phyloP scores from a whole-genome alignment of 2,797 vertebrate species.

The Microtus obscurus region DNA sequence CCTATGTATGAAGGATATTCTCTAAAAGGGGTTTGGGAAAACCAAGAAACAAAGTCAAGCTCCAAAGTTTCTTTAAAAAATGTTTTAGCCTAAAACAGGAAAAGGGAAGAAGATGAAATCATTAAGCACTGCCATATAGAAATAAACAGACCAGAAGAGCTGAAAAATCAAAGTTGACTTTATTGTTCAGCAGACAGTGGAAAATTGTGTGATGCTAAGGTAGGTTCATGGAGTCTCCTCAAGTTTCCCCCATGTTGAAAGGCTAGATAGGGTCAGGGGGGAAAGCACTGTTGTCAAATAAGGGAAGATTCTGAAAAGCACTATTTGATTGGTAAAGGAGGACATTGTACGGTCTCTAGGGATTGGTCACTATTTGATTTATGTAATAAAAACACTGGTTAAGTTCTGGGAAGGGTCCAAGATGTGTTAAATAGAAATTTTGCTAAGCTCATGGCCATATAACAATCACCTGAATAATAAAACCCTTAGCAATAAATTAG shows the following conservation, averaged over 20 bases:
- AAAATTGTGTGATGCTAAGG: not conserved
- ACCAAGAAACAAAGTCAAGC: slow-evolving; percentile 37
- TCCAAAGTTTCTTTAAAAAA: not conserved
- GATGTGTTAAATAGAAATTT: not conserved
- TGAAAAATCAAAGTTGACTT: slow-evolving; percentile 62
- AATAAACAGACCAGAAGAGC: slow-evolving; percentile 29
- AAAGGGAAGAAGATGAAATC: slow-evolving; percentile 57
- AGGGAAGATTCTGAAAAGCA: slow-evolving; percentile 27
- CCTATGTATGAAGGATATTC: slow-evolving; percentile 42
- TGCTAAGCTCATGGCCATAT: not conserved
- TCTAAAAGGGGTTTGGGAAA: not conserved
- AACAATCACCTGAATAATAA: slow-evolving; percentile 34
- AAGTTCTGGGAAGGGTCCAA: slow-evolving; percentile 34
- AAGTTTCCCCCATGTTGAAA: not conserved
- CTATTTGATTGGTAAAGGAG: slow-evolving; percentile 29
- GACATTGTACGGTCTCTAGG: slow-evolving; percentile 29
- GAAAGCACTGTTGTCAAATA: slow-evolving; percentile 38
- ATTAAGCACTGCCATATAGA: slow-evolving; percentile 44
- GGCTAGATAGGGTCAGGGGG: not conserved
- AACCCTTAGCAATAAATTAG: not conserved
- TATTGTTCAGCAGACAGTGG: slow-evolving; percentile 35
- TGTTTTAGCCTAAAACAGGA: slow-evolving; percentile 31
- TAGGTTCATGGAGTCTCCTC: slow-evolving; percentile 34
- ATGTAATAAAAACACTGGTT: slow-evolving; percentile 26
- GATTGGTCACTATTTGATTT: slow-evolving; percentile 39